Base-by-base conservation (phyloP, 2,113 vertebrate genomes). In the Donacobius atricapilla region DNA sequence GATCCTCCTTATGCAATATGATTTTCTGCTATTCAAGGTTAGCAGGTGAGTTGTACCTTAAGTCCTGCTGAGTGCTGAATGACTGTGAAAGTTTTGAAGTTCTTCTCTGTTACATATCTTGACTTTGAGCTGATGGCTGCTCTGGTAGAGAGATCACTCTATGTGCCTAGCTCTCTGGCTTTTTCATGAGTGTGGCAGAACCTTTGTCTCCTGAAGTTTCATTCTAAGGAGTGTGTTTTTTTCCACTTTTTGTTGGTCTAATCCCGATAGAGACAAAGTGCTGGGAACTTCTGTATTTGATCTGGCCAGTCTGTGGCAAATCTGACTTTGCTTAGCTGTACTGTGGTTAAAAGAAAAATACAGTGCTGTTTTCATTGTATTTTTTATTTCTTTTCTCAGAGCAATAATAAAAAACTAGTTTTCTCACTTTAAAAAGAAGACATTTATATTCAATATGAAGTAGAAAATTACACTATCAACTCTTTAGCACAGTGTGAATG, bases 71-170 rank as follows among this genome's bases (percentile, higher is more conserved):
- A 60, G 85, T 58, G 64, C 42, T 82, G 92, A 88, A 70, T 91
- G 66, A 68, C 66, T 90, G 60, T 60, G 56, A 56, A 89, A 77
- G 39, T 87, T 89, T 75, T 88, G 93, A 92, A 94, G 71, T 31
- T 95, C 30, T 14, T 23, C 31, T 82, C 45, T 90, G 23, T 61
- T 70, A 9, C 65, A 10, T 23, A 1, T 51, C 25, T 68, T 27
- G 51, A 42, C 50, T 95, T 85, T 83, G 58, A 73, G 44, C 39
- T n/a, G 56, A 22, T 63, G 50, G 28, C 68, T 83, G 56, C 82
- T 45, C 42, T 54, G 85, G 48, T 81, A 35, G 57, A 47, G 69
- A 69, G 63, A 87, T 76, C 35, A 22, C n/a, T 51, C 21, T 39
- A 7, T 60, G 68, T 72, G 54, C 45, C n/a, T 44, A 47, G n/a